phyloP scores from a whole-genome alignment of 2,113 vertebrate genomes.

The Perca fluviatilis region DNA sequence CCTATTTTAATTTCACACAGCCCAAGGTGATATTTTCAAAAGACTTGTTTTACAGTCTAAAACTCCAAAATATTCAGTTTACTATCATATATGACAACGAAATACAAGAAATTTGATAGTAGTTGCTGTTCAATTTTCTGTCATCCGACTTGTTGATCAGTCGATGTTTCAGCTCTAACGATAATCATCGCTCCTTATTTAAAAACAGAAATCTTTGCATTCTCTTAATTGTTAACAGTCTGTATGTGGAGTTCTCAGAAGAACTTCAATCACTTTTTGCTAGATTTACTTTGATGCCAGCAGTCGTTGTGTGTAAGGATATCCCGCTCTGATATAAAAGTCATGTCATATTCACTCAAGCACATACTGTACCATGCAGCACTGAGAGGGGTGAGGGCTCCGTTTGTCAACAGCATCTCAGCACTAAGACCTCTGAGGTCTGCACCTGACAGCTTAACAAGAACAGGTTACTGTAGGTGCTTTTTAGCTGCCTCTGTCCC shows the following conservation, averaged over 20 bases:
- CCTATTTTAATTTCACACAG: not conserved
- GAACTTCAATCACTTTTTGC: not conserved
- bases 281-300: conserved; percentile 16
- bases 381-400: conserved; percentile 19
- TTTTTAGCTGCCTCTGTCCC: conserved; percentile 17
- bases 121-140: not conserved
- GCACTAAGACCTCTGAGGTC: conserved; percentile 39
- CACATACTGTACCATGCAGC: conserved; percentile 30
- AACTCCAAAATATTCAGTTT: not conserved
- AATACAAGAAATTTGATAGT: not conserved
- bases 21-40: not conserved
- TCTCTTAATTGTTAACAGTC: not conserved
- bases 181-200: not conserved
- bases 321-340: conserved; percentile 39
- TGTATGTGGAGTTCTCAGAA: not conserved
- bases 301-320: not conserved
- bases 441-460: conserved; percentile 19
- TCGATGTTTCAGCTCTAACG: not conserved
- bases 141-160: not conserved
- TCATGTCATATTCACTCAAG: conserved; percentile 43
- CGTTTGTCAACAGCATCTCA: conserved; percentile 52
- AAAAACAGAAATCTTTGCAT: not conserved
- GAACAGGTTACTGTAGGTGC: conserved; percentile 6
- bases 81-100: not conserved
- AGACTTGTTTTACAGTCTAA: not conserved